Conservation (phyloP, 2,797 vertebrate genomes). For the Ctenosaura bakeri region DNA sequence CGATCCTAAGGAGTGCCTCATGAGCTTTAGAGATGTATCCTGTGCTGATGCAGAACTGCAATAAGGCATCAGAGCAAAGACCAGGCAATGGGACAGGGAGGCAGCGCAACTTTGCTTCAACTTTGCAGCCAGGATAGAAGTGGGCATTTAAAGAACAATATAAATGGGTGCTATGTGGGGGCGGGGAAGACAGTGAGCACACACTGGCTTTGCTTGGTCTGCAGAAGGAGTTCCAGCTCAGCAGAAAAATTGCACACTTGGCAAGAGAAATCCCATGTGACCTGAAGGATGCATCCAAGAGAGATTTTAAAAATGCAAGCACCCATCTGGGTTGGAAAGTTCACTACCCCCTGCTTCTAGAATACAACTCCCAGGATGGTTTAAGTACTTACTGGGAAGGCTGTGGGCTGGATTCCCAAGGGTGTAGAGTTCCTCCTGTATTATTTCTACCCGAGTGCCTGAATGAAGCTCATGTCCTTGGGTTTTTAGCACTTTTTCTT, state of each 20-base stretch:
- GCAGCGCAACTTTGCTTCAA: neutral
- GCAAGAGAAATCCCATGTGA: neutral
- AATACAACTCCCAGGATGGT: neutral
- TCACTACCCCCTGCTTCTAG: neutral
- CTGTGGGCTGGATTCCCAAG: neutral
- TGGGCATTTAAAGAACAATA: neutral
- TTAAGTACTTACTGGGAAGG: neutral
- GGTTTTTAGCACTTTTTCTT: neutral
- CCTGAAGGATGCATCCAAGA: neutral
- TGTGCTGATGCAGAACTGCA: neutral
- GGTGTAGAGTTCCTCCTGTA: neutral
- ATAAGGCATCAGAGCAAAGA: neutral
- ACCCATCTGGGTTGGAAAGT: neutral
- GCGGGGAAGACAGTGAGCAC: neutral
- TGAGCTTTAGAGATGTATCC: too few species aligned
- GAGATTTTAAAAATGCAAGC: neutral
- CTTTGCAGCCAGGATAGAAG: neutral
- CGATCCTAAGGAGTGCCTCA: neutral
- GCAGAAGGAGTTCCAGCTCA: neutral
- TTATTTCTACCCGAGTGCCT: neutral
- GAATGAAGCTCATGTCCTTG: neutral
- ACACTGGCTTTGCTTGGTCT: neutral
- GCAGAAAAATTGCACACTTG: neutral
- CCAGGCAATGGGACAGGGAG: neutral
- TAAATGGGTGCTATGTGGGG: neutral